These are phyloP conservation scores for Hyperoplus lanceolatus DNA, from an alignment of 2,797 vertebrate genomes.

Conservation along the genomic window DNA sequence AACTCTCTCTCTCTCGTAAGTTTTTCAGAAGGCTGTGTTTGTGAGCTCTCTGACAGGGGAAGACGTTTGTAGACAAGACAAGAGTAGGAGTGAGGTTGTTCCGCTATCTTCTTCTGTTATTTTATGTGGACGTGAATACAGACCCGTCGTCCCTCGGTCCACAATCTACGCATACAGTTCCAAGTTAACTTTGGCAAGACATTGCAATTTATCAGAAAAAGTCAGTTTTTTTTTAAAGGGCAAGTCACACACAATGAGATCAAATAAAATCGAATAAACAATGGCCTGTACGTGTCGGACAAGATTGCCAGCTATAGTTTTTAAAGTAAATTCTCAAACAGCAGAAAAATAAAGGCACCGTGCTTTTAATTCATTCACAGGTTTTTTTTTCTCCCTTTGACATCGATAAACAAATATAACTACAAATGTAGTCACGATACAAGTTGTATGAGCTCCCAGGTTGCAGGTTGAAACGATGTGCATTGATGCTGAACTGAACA, in stretches of 20 bases:
- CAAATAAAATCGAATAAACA: not conserved
- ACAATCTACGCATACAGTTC: not conserved
- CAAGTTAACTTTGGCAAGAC: slow-evolving; percentile 49
- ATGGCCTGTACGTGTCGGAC: not conserved
- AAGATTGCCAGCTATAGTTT: not conserved
- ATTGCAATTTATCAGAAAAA: slow-evolving; percentile 22
- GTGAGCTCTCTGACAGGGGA: slow-evolving; percentile 2
- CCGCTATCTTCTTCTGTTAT: not conserved
- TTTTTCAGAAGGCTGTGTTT: slow-evolving; percentile 21
- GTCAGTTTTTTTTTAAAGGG: not conserved
- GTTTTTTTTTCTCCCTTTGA: not conserved
- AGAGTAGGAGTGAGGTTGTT: slow-evolving; percentile 7
- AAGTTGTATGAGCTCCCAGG: slow-evolving; percentile 3
- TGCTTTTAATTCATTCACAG: no score
- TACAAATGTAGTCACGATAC: not conserved
- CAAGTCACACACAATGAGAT: not conserved
- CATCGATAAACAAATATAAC: not conserved
- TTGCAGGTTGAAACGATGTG: not conserved
- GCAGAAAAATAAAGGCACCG: not conserved
- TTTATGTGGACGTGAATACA: not conserved
- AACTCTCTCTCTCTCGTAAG: slow-evolving; percentile 13
- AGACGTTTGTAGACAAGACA: not conserved
- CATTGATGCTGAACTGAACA: not conserved
- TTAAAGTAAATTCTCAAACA: not conserved
- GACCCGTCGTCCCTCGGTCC: not conserved